A percentile compares a stretch with the other conserved stretches of the same genome.
Evolutionary conservation across 2,888 invertebrate genomes (phyloP).

Genomic region (Drosophila buzzatii): DNA sequence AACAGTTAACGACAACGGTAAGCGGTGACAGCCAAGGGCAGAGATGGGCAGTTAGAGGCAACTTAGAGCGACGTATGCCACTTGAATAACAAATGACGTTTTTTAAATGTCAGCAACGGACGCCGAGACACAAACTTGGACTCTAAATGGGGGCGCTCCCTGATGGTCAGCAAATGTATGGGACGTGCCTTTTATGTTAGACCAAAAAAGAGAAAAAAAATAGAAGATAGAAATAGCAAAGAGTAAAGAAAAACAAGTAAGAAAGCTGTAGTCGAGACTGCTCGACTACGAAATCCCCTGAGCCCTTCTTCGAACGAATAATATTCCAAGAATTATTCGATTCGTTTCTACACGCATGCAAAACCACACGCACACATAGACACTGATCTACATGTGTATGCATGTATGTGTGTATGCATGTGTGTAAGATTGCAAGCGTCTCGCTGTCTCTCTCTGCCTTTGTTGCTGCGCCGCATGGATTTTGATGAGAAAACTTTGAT

Average conservation of each 20-base stretch:
- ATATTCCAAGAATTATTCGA: too few relatives aligned
- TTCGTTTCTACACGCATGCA: too few relatives aligned
- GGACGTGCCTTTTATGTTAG: slow-evolving; percentile 63
- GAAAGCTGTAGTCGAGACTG: too few relatives aligned
- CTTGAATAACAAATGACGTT: slow-evolving; percentile 82
- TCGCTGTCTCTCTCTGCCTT: too few relatives aligned
- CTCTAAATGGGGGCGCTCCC: slow-evolving; percentile 27
- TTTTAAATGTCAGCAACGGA: slow-evolving; percentile 76
- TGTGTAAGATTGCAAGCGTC: too few relatives aligned
- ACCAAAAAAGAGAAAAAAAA: slow-evolving; percentile 53
- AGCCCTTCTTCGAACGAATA: too few relatives aligned
- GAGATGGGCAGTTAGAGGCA: slow-evolving; percentile 71
- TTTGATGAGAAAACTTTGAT: too few relatives aligned
- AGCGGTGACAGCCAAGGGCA: slow-evolving; percentile 46
- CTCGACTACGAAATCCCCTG: too few relatives aligned
- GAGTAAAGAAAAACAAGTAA: background rate
- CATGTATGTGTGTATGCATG: too few relatives aligned
- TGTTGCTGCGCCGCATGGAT: too few relatives aligned
- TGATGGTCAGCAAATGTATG: slow-evolving; percentile 77
- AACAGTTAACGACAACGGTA: slow-evolving; percentile 55
- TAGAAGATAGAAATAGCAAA: background rate
- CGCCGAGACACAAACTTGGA: slow-evolving; percentile 28
- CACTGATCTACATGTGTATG: too few relatives aligned
- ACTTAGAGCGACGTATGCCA: slow-evolving; percentile 82
- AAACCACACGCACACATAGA: too few relatives aligned